These are phyloP conservation scores for Podilymbus podiceps DNA, from an alignment of 2,113 vertebrate genomes.

Conservation along the genomic window DNA sequence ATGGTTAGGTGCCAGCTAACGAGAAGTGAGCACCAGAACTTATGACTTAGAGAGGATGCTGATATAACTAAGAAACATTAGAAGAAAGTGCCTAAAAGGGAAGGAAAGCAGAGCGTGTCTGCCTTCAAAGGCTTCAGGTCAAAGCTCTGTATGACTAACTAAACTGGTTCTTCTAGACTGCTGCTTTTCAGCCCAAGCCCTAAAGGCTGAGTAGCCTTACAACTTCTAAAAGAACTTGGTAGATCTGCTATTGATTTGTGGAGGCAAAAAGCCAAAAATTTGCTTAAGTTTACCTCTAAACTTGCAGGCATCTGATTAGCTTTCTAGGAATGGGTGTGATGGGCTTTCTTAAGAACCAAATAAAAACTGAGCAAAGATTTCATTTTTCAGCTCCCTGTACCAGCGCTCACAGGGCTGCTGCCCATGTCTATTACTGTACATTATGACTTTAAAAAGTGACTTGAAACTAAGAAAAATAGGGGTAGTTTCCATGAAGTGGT, in stretches of 20 bases:
- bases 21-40: neutral
- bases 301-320: neutral
- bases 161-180: neutral
- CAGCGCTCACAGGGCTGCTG: neutral
- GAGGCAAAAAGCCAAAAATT: neutral
- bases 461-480: conserved; percentile 30
- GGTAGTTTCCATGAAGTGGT: conserved; percentile 20
- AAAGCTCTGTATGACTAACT: neutral
- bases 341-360: neutral
- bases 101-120: neutral
- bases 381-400: neutral
- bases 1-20: neutral
- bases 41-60: neutral
- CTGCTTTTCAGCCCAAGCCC: neutral
- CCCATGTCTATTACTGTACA: neutral
- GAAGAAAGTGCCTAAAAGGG: neutral
- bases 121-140: neutral
- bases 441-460: neutral
- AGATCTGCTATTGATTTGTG: neutral
- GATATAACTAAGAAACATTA: neutral
- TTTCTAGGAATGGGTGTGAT: neutral
- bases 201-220: neutral
- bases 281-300: neutral
- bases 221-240: neutral
- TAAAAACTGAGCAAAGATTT: neutral